phyloP scores from a whole-genome alignment of 2,113 vertebrate genomes.

The Strix uralensis region DNA sequence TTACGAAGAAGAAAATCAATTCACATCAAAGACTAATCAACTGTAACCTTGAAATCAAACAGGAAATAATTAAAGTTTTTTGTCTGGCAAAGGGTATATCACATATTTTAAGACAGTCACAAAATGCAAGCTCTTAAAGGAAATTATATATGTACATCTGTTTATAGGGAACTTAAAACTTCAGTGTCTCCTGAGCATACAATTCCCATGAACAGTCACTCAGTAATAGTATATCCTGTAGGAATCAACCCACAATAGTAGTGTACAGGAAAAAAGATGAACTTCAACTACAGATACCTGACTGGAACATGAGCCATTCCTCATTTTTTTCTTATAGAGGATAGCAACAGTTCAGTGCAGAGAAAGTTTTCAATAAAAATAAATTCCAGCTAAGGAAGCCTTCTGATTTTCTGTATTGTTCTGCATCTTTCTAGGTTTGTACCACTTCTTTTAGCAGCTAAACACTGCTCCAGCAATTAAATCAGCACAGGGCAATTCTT shows the following conservation, averaged over 20 bases:
- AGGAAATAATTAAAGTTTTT: background rate
- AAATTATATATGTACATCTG: background rate
- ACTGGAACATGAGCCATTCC: background rate
- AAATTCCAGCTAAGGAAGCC: background rate
- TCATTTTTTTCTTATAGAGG: background rate
- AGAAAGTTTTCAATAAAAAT: background rate
- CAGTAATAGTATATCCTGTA: background rate
- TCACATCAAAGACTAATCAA: background rate
- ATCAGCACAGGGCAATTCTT: background rate
- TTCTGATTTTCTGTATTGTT: background rate
- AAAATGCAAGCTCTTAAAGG: background rate
- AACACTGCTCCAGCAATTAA: background rate
- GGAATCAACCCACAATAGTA: background rate
- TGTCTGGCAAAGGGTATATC: background rate
- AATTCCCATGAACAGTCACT: background rate
- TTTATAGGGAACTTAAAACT: background rate
- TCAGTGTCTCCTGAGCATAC: background rate
- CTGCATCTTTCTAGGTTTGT: background rate
- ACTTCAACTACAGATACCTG: background rate
- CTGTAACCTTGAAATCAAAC: background rate
- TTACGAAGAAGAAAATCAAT: background rate
- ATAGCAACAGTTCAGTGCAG: background rate
- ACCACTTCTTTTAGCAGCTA: background rate
- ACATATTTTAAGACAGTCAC: background rate
- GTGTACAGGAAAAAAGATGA: background rate